Conservation (phyloP, 2,113 vertebrate genomes). For the Thamnaconus septentrionalis region DNA sequence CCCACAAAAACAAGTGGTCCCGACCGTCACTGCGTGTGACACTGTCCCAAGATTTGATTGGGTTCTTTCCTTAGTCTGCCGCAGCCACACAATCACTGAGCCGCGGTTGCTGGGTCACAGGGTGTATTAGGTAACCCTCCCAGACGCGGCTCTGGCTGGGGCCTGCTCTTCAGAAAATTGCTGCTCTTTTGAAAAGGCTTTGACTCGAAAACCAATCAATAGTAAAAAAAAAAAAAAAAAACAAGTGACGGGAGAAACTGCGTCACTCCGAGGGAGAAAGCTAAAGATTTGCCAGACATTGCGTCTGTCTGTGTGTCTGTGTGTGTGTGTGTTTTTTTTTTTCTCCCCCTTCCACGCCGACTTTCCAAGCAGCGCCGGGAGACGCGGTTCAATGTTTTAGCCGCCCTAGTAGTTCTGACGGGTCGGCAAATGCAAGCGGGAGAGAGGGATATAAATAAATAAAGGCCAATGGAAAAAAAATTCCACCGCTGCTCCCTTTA, state of each 20-base stretch:
- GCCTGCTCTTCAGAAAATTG: conserved; percentile 41
- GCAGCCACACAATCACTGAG: conserved; percentile 35
- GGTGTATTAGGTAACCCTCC: conserved; percentile 63
- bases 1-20: too few relatives aligned
- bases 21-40: background rate
- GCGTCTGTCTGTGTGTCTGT: too few relatives aligned
- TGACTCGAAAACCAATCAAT: background rate
- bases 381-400: conserved; percentile 19
- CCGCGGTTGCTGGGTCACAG: conserved; percentile 52
- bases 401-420: conserved; percentile 20
- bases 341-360: background rate
- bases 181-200: conserved; percentile 31
- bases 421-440: conserved; percentile 8
- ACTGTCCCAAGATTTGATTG: conserved; percentile 30
- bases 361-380: conserved; percentile 7
- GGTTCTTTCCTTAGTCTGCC: conserved; percentile 1
- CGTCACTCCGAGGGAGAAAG: conserved; percentile 31
- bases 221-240: too few relatives aligned
- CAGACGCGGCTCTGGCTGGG: conserved; percentile 45
- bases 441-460: conserved; percentile 64
- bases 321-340: too few relatives aligned
- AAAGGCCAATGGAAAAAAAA: conserved; percentile 58
- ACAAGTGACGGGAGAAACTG: conserved; percentile 25
- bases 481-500: conserved; percentile 46
- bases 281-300: background rate